Evolutionary conservation across 2,113 vertebrate species (phyloP).

Genomic region (Tiliqua scincoides): DNA sequence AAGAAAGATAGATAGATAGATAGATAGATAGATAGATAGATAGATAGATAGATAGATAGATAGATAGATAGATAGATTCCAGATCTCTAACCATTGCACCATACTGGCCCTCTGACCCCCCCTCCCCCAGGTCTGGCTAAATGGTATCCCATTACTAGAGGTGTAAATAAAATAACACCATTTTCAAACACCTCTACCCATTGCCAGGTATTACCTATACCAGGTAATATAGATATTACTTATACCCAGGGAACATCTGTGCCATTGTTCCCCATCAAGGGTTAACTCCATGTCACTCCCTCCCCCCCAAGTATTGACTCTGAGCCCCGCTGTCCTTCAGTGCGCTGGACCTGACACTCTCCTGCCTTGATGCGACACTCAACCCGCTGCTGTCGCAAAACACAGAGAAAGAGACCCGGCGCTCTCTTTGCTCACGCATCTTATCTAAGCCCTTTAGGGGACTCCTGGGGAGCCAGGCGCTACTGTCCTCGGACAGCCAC

Average conservation of each 20-base stretch:
- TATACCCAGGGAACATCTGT: neutral
- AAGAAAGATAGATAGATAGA: too few relatives aligned
- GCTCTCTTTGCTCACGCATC: slow-evolving; percentile 54
- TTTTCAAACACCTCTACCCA: too few relatives aligned
- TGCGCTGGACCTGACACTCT: slow-evolving; percentile 23
- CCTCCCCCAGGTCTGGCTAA: too few relatives aligned
- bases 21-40: too few relatives aligned
- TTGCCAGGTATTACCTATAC: too few relatives aligned
- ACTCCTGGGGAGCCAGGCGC: slow-evolving; percentile 63
- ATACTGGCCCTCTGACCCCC: too few relatives aligned
- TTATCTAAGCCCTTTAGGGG: slow-evolving; percentile 67
- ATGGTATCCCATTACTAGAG: too few relatives aligned
- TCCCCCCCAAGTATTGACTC: rapidly evolving
- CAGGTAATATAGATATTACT: too few relatives aligned
- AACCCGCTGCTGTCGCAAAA: slow-evolving; percentile 44
- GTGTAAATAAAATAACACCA: too few relatives aligned
- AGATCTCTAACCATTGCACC: too few relatives aligned
- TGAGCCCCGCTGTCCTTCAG: neutral
- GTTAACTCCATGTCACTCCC: neutral
- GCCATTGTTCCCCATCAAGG: neutral
- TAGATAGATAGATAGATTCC: too few relatives aligned
- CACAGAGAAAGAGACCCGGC: slow-evolving; percentile 36
- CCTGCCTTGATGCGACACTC: slow-evolving; percentile 24
- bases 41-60: too few relatives aligned
- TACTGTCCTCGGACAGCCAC: slow-evolving; percentile 63